Evolutionary conservation across 30 jellyfish, hydroid and myxozoan genomes (phyloP).

Genomic region (Catostylus mosaicus): DNA sequence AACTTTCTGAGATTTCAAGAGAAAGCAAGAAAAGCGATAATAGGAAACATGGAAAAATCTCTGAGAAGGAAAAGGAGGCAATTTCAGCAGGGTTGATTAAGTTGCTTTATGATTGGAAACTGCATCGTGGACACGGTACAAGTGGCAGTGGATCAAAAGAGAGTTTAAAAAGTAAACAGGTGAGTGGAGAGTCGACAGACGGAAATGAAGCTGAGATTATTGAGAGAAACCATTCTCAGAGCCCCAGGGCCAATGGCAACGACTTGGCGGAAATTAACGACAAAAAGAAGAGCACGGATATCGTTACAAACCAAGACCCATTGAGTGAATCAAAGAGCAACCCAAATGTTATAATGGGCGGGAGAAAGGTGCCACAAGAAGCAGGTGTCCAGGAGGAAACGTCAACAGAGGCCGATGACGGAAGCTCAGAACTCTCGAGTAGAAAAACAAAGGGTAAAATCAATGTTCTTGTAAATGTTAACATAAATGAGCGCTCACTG

Average conservation of each 20-base stretch:
- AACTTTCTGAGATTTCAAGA: conserved; percentile 33
- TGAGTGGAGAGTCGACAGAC: background rate
- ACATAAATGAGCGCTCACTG: conserved; percentile 89
- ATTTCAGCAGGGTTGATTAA: conserved; percentile 83
- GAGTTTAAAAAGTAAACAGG: background rate
- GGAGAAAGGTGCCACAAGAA: background rate
- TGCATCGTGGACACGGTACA: conserved; percentile 39
- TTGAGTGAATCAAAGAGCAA: conserved; percentile 11
- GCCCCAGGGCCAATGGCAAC: background rate
- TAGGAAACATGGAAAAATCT: conserved; percentile 35
- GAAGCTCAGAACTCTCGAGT: conserved; percentile 36
- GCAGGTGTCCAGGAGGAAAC: conserved; percentile 3
- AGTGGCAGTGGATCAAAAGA: conserved; percentile 61
- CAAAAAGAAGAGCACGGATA: background rate
- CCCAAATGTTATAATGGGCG: background rate
- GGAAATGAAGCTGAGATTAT: background rate
- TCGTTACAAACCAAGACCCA: conserved; percentile 40
- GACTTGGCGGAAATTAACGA: background rate
- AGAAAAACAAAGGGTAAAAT: conserved; percentile 86
- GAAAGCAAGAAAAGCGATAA: conserved; percentile 7
- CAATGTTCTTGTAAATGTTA: conserved; percentile 94
- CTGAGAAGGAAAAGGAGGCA: conserved; percentile 70
- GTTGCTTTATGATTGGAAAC: conserved; percentile 87
- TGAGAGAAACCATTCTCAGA: background rate
- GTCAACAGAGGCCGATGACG: conserved; percentile 17